These are phyloP conservation scores for Caenorhabditis sp. DNA, from an alignment of 2,888 invertebrate genomes.

Conservation along the genomic window DNA sequence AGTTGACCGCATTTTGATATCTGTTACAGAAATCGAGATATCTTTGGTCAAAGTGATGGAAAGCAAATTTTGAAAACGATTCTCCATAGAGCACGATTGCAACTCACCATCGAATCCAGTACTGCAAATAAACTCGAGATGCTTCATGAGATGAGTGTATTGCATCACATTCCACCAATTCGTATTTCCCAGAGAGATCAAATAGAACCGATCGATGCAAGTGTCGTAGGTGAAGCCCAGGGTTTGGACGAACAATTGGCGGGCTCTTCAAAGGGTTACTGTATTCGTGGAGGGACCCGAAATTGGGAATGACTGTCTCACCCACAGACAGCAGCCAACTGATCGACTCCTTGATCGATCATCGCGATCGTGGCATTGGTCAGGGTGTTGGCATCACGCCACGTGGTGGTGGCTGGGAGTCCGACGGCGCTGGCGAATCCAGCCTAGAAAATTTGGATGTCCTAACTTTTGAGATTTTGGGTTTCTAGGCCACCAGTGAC, in stretches of 20 bases:
- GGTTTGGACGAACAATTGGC: conserved; percentile 67
- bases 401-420: conserved; percentile 44
- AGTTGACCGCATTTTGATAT: no score
- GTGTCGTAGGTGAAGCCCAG: conserved; percentile 64
- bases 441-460: conserved; percentile 9
- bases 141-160: conserved; percentile 72
- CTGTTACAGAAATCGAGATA: no score
- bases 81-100: neutral
- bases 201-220: conserved; percentile 70
- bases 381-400: conserved; percentile 55
- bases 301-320: conserved; percentile 7
- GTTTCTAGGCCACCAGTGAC: neutral
- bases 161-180: conserved; percentile 65
- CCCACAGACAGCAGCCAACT: conserved; percentile 63
- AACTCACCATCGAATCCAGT: conserved; percentile 67
- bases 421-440: conserved; percentile 62
- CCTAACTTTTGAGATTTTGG: neutral
- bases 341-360: conserved; percentile 62
- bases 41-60: no score
- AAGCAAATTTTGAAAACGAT: no score
- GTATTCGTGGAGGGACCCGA: neutral
- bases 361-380: conserved; percentile 59
- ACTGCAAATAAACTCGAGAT: conserved; percentile 72
- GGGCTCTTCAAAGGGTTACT: conserved; percentile 60
- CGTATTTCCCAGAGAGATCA: conserved; percentile 64